A percentile compares a stretch with the other conserved stretches of the same genome.
Conservation (phyloP, 2,113 vertebrate genomes). For the Oreochromis tanganicae region DNA sequence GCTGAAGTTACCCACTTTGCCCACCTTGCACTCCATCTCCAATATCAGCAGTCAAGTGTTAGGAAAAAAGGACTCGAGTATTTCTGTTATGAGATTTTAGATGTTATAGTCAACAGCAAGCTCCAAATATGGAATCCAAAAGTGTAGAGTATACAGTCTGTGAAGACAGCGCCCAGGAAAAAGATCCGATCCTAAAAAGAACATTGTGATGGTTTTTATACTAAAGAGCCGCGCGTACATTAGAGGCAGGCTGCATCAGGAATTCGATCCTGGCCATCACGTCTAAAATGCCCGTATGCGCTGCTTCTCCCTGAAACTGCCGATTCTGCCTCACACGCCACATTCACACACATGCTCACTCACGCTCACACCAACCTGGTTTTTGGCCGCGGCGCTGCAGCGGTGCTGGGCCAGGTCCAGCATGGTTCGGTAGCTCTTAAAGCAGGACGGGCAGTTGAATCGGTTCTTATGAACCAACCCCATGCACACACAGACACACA, state of each 20-base stretch:
- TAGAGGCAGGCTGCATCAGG: neutral
- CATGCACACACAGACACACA: conserved; percentile 15
- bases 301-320: neutral
- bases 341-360: conserved; percentile 3
- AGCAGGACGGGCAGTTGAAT: conserved; percentile 79
- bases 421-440: conserved; percentile 78
- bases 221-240: neutral
- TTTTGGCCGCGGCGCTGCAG: conserved; percentile 73
- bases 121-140: neutral
- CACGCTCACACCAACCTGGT: conserved; percentile 72
- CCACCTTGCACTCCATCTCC: neutral
- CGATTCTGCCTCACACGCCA: neutral
- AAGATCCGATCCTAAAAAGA: neutral
- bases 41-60: neutral
- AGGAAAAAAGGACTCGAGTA: neutral
- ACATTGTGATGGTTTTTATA: rapidly evolving
- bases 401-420: conserved; percentile 75
- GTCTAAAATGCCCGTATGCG: neutral
- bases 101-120: neutral
- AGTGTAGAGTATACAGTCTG: neutral
- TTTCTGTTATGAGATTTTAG: neutral
- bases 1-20: neutral
- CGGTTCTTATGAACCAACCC: conserved; percentile 71
- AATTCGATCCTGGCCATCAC: neutral
- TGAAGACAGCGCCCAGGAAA: neutral